Conservation (phyloP, 2,888 invertebrate species). For the Cremastinae sp. region DNA sequence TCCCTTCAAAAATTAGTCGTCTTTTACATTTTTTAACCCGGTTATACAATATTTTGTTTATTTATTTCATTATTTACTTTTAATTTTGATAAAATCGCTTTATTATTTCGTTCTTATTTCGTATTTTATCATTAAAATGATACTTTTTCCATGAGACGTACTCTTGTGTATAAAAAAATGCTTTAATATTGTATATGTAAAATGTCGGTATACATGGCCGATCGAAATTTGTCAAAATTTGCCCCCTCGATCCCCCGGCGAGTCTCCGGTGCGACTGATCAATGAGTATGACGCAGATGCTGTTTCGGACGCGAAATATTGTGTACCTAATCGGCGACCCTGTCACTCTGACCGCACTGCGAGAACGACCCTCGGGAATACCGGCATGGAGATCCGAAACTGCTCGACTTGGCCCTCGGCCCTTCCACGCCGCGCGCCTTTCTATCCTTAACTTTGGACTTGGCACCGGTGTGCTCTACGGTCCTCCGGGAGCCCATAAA, state of each 20-base stretch:
- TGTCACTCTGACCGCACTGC: slow-evolving; percentile 79
- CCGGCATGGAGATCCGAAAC: slow-evolving; percentile 40
- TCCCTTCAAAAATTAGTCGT: no score
- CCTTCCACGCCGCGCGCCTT: slow-evolving; percentile 59
- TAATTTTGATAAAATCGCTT: no score
- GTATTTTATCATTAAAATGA: no score
- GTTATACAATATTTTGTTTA: no score
- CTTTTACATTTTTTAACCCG: no score
- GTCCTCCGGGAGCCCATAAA: slow-evolving; percentile 78
- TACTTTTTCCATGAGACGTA: no score
- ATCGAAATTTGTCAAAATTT: slow-evolving; percentile 27
- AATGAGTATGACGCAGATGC: slow-evolving; percentile 79
- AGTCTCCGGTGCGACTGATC: no score
- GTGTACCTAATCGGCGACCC: slow-evolving; percentile 80
- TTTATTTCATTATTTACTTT: no score
- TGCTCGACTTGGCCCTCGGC: slow-evolving; percentile 47
- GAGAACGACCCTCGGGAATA: slow-evolving; percentile 59
- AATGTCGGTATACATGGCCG: not conserved
- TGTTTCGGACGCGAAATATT: slow-evolving; percentile 77
- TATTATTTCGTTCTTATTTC: no score
- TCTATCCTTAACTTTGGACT: slow-evolving; percentile 44
- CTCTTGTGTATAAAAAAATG: not conserved
- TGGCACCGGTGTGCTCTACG: slow-evolving; percentile 44
- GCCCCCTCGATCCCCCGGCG: slow-evolving; percentile 29
- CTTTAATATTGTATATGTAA: not conserved